Evolutionary conservation across 2,113 vertebrate genomes (phyloP).

Genomic region (Cottus gobio): DNA sequence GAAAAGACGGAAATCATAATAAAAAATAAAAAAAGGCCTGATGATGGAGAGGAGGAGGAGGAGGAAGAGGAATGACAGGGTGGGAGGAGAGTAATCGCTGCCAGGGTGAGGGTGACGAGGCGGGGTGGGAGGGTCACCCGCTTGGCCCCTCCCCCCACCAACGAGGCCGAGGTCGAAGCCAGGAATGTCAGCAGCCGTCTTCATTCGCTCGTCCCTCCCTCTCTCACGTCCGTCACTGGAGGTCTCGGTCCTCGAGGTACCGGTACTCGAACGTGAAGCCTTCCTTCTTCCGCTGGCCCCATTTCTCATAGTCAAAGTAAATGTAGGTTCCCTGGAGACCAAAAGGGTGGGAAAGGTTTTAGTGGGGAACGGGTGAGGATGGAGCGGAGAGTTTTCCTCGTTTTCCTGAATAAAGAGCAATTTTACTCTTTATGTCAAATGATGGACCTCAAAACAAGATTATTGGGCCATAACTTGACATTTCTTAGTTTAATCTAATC

Average conservation of each 20-base stretch:
- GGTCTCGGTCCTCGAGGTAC: constrained; percentile 93
- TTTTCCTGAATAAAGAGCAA: too few relatives aligned
- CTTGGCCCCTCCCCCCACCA: not conserved
- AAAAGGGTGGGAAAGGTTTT: too few relatives aligned
- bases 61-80: constrained; percentile 10
- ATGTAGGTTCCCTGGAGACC: constrained; percentile 96
- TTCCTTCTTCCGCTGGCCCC: constrained; percentile 96
- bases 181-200: constrained; percentile 80
- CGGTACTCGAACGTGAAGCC: constrained; percentile 96
- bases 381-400: too few relatives aligned
- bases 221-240: constrained; percentile 83
- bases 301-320: constrained; percentile 97
- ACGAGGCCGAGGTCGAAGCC: constrained; percentile 63
- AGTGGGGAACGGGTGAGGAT: too few relatives aligned
- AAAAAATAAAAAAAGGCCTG: constrained; percentile 20
- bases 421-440: too few relatives aligned
- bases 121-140: constrained; percentile 20
- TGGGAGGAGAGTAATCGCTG: constrained; percentile 42
- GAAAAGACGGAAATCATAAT: not conserved
- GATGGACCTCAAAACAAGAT: too few relatives aligned
- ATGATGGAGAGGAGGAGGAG: constrained; percentile 18
- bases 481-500: too few relatives aligned
- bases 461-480: too few relatives aligned
- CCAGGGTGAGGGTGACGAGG: constrained; percentile 35
- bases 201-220: constrained; percentile 1